These are phyloP conservation scores for Macroramphosus scolopax DNA, from an alignment of 2,797 vertebrate species.

Conservation along the genomic window DNA sequence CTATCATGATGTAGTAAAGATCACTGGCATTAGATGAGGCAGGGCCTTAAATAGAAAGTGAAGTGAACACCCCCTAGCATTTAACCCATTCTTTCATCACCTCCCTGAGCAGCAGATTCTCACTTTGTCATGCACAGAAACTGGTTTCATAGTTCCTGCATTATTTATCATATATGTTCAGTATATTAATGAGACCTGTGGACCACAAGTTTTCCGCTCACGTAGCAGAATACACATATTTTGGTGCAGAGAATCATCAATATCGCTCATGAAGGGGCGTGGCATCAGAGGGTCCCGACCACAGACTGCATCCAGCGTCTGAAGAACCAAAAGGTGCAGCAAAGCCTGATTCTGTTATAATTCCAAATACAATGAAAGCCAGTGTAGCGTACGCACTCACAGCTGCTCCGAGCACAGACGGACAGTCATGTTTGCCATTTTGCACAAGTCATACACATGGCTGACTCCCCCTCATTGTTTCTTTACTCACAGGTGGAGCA, in stretches of 20 bases:
- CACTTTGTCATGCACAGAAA: constrained; percentile 2
- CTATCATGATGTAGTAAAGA: constrained; percentile 23
- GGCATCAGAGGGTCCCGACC: constrained; percentile 17
- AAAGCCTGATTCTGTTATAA: constrained; percentile 26
- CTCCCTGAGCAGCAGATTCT: constrained; percentile 11
- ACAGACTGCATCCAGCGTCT: constrained; percentile 28
- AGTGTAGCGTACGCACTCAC: constrained; percentile 52
- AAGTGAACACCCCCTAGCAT: constrained; percentile 1
- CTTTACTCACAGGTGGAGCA: constrained; percentile 53
- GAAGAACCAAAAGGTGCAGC: constrained; percentile 33
- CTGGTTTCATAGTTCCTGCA: constrained; percentile 1
- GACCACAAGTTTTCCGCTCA: too few species aligned
- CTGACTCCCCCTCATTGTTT: constrained; percentile 53
- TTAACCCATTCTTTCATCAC: neutral
- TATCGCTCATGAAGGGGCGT: too few species aligned
- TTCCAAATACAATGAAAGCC: constrained; percentile 49
- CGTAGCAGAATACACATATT: too few species aligned
- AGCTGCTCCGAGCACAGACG: constrained; percentile 62
- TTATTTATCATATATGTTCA: constrained; percentile 21
- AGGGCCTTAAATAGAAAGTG: constrained; percentile 18
- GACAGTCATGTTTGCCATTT: constrained; percentile 53
- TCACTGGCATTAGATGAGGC: constrained; percentile 15
- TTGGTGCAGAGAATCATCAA: too few species aligned
- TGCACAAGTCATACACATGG: constrained; percentile 61
- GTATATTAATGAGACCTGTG: too few species aligned